Evolutionary conservation across 2,888 invertebrate genomes (phyloP).

Genomic region (Drosophila pseudotakahashii): DNA sequence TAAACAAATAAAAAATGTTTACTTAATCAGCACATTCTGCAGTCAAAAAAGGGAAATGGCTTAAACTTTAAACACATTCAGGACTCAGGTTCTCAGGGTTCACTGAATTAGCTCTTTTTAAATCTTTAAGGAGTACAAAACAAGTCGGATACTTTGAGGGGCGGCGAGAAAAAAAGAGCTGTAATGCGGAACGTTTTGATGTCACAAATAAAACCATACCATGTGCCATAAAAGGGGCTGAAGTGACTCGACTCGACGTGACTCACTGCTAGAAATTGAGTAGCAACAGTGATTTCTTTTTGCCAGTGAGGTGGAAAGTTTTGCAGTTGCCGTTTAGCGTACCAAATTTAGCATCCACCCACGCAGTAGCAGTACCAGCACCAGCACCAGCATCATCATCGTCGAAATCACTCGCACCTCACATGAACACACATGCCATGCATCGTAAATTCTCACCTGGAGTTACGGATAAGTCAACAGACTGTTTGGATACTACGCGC

Average conservation of each 20-base stretch:
- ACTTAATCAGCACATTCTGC: neutral
- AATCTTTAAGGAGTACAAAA: too few species aligned
- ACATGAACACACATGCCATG: slow-evolving; percentile 14
- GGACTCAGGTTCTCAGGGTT: too few species aligned
- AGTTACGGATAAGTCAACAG: slow-evolving; percentile 7
- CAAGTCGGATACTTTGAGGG: neutral
- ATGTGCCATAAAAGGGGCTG: slow-evolving; percentile 2
- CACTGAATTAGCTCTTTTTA: too few species aligned
- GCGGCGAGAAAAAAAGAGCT: neutral
- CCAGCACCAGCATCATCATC: neutral
- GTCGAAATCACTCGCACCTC: slow-evolving; percentile 15
- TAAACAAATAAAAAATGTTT: neutral
- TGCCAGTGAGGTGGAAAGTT: slow-evolving; percentile 11
- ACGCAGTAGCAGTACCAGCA: slow-evolving; percentile 20
- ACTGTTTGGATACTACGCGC: neutral
- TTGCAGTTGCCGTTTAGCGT: slow-evolving; percentile 1
- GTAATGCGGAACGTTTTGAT: neutral
- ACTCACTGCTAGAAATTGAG: neutral
- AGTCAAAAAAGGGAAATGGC: neutral
- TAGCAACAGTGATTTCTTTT: slow-evolving; percentile 11
- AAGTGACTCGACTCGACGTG: slow-evolving; percentile 8
- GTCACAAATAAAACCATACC: too few species aligned
- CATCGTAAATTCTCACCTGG: slow-evolving; percentile 24
- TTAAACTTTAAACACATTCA: too few species aligned
- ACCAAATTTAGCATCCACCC: slow-evolving; percentile 11